Evolutionary conservation across 2,888 invertebrate genomes (phyloP).

Genomic region (Nomada fabriciana): DNA sequence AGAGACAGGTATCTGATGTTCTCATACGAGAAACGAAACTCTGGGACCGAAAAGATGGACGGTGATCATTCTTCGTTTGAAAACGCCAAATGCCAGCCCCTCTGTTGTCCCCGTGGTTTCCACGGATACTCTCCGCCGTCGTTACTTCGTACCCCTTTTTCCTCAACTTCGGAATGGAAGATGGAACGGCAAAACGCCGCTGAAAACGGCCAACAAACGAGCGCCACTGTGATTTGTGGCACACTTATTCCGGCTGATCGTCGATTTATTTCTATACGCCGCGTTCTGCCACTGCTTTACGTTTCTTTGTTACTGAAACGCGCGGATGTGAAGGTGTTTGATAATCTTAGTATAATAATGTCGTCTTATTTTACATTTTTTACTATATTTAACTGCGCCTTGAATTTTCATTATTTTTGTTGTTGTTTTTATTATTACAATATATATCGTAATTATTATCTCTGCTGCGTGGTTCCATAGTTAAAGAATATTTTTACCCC

Average conservation of each 20-base stretch:
- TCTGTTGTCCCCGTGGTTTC: not conserved
- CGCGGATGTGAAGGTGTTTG: not conserved
- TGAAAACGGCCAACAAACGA: constrained; percentile 60
- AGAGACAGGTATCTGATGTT: no score
- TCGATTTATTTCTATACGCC: constrained; percentile 60
- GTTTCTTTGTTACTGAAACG: not conserved
- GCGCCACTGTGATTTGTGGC: constrained; percentile 63
- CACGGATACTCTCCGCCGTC: not conserved
- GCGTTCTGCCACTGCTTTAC: not conserved
- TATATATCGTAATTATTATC: no score
- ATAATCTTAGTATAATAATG: not conserved
- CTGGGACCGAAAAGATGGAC: constrained; percentile 33
- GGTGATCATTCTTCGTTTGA: constrained; percentile 65
- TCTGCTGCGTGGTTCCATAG: not conserved
- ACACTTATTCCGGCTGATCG: constrained; percentile 64
- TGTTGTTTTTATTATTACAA: no score
- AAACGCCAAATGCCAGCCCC: constrained; percentile 40
- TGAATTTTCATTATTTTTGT: no score
- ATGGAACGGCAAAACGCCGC: constrained; percentile 40
- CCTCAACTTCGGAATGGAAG: constrained; percentile 24
- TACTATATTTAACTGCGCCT: no score
- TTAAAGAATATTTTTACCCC: not conserved
- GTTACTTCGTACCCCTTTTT: not conserved
- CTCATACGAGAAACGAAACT: no score
- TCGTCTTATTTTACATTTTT: not conserved